These are phyloP conservation scores for Kobus ellipsiprymnus DNA, from an alignment of 2,113 vertebrate species.

Conservation along the genomic window DNA sequence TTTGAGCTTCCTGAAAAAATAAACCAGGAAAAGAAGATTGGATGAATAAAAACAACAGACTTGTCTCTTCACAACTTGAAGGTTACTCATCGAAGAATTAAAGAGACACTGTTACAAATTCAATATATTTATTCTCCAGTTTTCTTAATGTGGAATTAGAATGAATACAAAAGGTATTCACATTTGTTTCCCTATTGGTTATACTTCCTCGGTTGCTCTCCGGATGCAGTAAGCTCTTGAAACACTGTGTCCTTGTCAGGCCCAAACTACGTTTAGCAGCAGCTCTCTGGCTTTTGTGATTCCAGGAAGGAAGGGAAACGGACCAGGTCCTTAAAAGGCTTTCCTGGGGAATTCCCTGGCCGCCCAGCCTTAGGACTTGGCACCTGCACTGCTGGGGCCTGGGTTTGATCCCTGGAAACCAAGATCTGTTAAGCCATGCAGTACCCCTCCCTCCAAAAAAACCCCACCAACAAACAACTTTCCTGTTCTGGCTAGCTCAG, in stretches of 20 bases:
- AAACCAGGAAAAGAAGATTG: not conserved
- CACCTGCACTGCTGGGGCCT: not conserved
- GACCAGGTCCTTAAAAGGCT: not conserved
- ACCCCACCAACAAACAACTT: not conserved
- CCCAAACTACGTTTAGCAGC: not conserved
- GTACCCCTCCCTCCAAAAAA: not conserved
- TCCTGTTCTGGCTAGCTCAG: not conserved
- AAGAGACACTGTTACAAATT: not conserved
- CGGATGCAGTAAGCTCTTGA: not conserved
- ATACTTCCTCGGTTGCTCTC: not conserved
- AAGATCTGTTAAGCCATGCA: not conserved
- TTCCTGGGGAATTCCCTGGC: not conserved
- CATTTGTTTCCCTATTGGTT: not conserved
- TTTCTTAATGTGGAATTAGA: not conserved
- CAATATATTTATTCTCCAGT: not conserved
- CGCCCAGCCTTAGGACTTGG: not conserved
- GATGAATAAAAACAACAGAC: not conserved
- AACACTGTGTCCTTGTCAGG: not conserved
- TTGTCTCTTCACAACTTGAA: not conserved
- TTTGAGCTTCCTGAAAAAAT: not conserved
- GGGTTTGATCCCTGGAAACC: not conserved
- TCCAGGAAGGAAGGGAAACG: not conserved
- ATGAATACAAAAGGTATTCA: not conserved
- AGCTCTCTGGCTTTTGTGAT: not conserved
- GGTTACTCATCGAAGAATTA: not conserved